Evolutionary conservation across 2,888 invertebrate species (phyloP).

Genomic region (Chrysopilus asiliformis): DNA sequence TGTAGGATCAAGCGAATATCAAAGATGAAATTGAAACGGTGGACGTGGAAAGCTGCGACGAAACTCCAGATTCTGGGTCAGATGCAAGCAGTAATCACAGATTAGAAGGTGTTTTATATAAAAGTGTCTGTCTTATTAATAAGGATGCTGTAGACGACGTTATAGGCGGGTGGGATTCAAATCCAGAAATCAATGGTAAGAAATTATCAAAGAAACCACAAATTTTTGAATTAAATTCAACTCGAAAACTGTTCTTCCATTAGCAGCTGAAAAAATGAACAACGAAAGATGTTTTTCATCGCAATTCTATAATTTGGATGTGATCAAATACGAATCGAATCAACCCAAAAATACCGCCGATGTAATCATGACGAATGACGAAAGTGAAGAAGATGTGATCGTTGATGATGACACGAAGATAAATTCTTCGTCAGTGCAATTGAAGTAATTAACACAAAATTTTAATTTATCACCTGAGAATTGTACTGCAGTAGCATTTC

Average conservation of each 20-base stretch:
- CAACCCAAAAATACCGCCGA: conserved; percentile 18
- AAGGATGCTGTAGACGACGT: conserved; percentile 32
- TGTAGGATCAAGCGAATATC: conserved; percentile 24
- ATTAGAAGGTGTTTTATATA: conserved; percentile 31
- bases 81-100: conserved; percentile 22
- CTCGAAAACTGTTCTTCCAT: neutral
- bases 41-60: conserved; percentile 46
- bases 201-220: neutral
- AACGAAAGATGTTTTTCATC: conserved; percentile 35
- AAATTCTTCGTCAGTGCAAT: no score
- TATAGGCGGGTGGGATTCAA: conserved; percentile 24
- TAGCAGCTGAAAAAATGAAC: conserved; percentile 31
- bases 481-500: no score
- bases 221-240: conserved; percentile 3
- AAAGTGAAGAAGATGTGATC: conserved; percentile 36
- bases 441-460: conserved; percentile 20
- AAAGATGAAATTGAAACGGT: conserved; percentile 54
- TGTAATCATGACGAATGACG: conserved; percentile 30
- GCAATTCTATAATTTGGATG: conserved; percentile 33
- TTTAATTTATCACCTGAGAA: no score
- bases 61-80: conserved; percentile 34
- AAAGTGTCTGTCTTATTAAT: conserved; percentile 33
- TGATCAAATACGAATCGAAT: no score
- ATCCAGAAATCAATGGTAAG: conserved; percentile 24
- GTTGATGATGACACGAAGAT: conserved; percentile 34